Base-by-base conservation (phyloP, 2,113 vertebrate genomes). In the Spilogale gracilis region DNA sequence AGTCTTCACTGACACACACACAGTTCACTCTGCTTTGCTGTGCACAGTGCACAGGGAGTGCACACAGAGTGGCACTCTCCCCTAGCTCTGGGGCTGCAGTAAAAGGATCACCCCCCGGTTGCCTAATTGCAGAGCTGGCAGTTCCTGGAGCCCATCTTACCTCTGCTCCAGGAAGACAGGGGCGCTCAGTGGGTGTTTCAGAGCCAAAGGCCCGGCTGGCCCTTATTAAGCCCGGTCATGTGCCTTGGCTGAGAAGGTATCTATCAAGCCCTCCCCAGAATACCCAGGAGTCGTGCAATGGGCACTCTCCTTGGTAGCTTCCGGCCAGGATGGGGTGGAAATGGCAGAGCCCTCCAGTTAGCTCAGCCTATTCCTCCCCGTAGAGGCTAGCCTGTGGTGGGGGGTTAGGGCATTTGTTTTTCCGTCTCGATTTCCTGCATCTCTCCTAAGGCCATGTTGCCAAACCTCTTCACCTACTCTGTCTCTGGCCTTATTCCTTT, bases 1-100 rank as follows among this genome's bases (percentile, higher is more conserved):
- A 54, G 96, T 89, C 96, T 95, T 86, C 96, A 96, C 14, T 83
- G 61, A 92, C 89, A 86, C 0, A 14, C 38, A 32, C 16, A 45
- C 89, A n/a, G 81, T 89, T 6, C 73, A 16, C 25, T 79, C 52
- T 52, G 71, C 89, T 97, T 83, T 80, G 69, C 4, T 65, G 92
- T 32, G 38, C 87, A 93, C 52, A 89, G 48, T 27, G 21, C 38
- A 38, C 38, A 38, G 38, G 38, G 38, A 38, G 38, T 30, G 71
- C 52, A 43, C 50, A 18, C 1, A 0, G 5, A 67, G 87, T 5
- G 27, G n/a, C 17, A 5, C 65, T 30, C 74, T 38, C 65, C 43
- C 48, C 52, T 1, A 14, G 9, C 63, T 54, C 83, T 65, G 84
- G 73, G 52, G 71, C 60, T 89, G 50, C 85, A 48, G 10, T 54